Percentiles rank a stretch among this genome's conserved stretches.
Conservation (phyloP, 2,113 vertebrate genomes). For the Platycercus adscitus region DNA sequence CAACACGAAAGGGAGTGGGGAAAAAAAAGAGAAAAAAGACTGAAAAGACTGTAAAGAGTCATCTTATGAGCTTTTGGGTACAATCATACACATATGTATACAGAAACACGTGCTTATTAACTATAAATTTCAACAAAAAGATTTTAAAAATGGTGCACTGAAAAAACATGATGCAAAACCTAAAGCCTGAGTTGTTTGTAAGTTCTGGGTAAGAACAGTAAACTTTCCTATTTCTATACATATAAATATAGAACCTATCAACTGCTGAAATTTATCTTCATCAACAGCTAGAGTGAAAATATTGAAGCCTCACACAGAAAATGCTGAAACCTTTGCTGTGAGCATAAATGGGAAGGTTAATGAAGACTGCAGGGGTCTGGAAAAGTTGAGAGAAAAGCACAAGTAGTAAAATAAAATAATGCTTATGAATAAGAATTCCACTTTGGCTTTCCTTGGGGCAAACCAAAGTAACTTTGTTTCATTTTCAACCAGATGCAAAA, state of each 20-base stretch:
- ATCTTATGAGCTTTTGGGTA: background rate
- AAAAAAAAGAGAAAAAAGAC: background rate
- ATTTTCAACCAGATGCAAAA: constrained; percentile 6
- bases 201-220: background rate
- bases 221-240: background rate
- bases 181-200: background rate
- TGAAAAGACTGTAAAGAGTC: background rate
- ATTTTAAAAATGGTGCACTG: background rate
- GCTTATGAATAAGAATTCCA: background rate
- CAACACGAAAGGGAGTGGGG: background rate
- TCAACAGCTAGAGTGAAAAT: background rate
- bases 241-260: background rate
- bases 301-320: background rate
- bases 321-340: constrained; percentile 5
- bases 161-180: background rate
- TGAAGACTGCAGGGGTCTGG: background rate
- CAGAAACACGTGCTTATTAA: background rate
- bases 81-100: background rate
- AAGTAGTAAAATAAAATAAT: background rate
- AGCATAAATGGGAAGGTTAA: constrained; percentile 28
- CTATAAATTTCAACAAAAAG: background rate
- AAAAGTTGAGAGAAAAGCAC: background rate
- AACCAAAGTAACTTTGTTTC: constrained; percentile 1
- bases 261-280: constrained; percentile 4
- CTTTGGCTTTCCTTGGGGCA: background rate